These are phyloP conservation scores for Galeopsomyia nigrocyanea DNA, from an alignment of 2,888 invertebrate species.

Conservation along the genomic window DNA sequence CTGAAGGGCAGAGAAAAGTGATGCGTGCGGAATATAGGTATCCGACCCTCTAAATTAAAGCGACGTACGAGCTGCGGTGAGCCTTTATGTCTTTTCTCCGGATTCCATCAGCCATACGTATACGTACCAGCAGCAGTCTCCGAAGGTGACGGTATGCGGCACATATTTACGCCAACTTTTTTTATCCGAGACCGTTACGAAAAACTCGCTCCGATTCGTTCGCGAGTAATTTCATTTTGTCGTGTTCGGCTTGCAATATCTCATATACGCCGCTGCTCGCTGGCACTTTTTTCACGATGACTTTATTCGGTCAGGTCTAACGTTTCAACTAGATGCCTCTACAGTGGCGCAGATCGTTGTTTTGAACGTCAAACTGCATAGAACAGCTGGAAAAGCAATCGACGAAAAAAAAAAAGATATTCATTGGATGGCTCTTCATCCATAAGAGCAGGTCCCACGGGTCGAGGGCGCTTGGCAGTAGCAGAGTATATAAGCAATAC, in stretches of 20 bases:
- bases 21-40: background rate
- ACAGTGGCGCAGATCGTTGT: too few relatives aligned
- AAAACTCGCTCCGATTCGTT: conserved; percentile 4
- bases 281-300: too few relatives aligned
- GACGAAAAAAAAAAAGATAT: conserved; percentile 15
- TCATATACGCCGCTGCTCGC: too few relatives aligned
- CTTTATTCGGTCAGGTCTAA: too few relatives aligned
- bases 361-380: too few relatives aligned
- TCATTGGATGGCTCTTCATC: conserved; percentile 26
- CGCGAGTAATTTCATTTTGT: background rate
- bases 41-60: conserved; percentile 30
- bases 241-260: too few relatives aligned
- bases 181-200: background rate
- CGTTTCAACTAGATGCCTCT: too few relatives aligned
- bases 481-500: too few relatives aligned
- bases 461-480: background rate
- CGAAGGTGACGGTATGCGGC: conserved; percentile 23
- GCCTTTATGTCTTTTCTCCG: conserved; percentile 30
- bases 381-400: too few relatives aligned
- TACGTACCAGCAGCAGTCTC: background rate
- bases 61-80: conserved; percentile 35
- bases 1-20: too few relatives aligned
- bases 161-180: conserved; percentile 15
- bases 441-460: conserved; percentile 30
- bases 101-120: too few relatives aligned